Evolutionary conservation across 2,888 invertebrate genomes (phyloP).

Genomic region (Pterobdella sp.): DNA sequence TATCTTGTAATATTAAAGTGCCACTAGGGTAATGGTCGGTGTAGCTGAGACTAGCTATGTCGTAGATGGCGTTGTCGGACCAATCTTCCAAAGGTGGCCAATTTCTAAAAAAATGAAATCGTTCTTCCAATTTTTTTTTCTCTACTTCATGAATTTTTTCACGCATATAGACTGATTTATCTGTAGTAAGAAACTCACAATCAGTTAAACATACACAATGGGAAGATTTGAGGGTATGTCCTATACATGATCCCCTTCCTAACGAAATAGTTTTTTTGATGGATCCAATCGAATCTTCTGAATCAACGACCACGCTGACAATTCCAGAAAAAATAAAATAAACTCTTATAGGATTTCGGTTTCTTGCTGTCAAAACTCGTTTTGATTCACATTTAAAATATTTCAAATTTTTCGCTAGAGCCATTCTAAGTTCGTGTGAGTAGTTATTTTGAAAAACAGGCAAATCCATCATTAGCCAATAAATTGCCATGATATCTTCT

Average conservation of each 20-base stretch:
- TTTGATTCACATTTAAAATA: constrained; percentile 24
- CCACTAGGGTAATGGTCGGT: constrained; percentile 25
- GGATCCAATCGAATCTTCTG: not conserved
- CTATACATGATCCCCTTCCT: constrained; percentile 21
- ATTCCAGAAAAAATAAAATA: constrained; percentile 23
- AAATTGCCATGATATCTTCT: constrained; percentile 27
- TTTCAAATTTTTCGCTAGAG: constrained; percentile 22
- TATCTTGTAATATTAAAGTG: constrained; percentile 14
- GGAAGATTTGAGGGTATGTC: constrained; percentile 18
- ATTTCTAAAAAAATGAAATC: constrained; percentile 25
- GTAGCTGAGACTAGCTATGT: constrained; percentile 24
- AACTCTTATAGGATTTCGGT: constrained; percentile 24
- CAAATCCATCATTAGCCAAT: constrained; percentile 23
- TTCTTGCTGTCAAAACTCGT: constrained; percentile 13
- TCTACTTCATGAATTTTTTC: constrained; percentile 24
- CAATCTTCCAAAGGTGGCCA: constrained; percentile 23
- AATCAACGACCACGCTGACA: constrained; percentile 21
- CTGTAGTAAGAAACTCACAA: constrained; percentile 22
- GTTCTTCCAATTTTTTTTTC: constrained; percentile 14
- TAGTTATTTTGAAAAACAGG: constrained; percentile 27
- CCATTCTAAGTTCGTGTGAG: constrained; percentile 7
- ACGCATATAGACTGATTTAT: constrained; percentile 18
- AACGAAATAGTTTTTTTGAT: constrained; percentile 15
- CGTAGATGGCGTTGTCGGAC: constrained; percentile 29
- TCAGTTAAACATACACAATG: constrained; percentile 23